Base-by-base conservation (phyloP, 2,113 vertebrate genomes). In the Myiozetetes cayanensis region DNA sequence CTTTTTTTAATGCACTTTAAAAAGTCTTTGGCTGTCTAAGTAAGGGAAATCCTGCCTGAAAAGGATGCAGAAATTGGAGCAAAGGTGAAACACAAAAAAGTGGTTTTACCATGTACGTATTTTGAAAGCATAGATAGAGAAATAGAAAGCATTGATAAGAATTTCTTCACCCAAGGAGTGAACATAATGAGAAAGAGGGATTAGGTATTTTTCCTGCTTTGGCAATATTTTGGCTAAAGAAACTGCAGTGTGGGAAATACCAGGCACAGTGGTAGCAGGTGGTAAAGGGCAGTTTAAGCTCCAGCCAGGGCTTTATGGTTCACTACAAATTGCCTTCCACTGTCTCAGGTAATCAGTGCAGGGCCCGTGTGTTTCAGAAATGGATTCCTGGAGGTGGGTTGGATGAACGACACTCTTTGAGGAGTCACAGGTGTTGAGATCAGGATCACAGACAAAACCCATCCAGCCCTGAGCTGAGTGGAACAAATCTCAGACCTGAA, bases 31-130 rank as follows among this genome's bases (percentile, higher is more conserved):
- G 62, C 81, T 92, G 9, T 10, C 44, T 89, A 89, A 94, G 35
- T 89, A 82, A 72, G 74, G 89, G 93, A 97, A 92, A 93, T 96
- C 93, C 91, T 95, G 89, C 73, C 74, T 87, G 58, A 68, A 92
- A 79, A 91, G 74, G 58, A 89, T 82, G 74, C 81, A 95, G 81
- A 93, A 94, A 87, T 58, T 70, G 65, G 93, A 62, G 81, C 89
- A 89, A 89, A 93, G 66, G 62, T 85, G 70, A 79, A 89, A 73
- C 81, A 61, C 37, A 35, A 61, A 8, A 3, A 66, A 65, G 19
- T 79, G 33, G 24, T 87, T 87, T 87, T 74, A 41, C 31, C 8
- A 1, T 68, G 28, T 67, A 33, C 2, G 0, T 87, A 4, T 91
- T 95, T 85, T 85, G 91, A 85, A 86, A 92, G 50, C 70, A 30